Percentiles rank a stretch among this genome's conserved stretches.
These are phyloP conservation scores for Mus pahari DNA, from an alignment of 2,113 vertebrate species.

Conservation along the genomic window DNA sequence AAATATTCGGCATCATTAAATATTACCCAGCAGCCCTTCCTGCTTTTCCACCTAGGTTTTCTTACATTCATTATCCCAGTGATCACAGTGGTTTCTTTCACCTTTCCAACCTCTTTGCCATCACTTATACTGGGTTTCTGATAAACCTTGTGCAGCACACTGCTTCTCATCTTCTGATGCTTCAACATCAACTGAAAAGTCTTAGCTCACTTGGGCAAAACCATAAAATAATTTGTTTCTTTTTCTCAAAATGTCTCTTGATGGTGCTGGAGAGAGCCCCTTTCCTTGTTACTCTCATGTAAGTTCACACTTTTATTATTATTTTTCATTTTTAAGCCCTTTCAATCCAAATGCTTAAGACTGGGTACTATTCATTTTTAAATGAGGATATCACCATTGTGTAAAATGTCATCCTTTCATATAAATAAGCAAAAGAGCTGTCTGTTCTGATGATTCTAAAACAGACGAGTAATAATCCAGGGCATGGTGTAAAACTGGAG, in stretches of 20 bases:
- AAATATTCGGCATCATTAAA: slow-evolving; percentile 36
- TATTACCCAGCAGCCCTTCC: not conserved
- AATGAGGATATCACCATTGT: not conserved
- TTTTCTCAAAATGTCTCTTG: not conserved
- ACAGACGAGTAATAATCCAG: too few relatives aligned
- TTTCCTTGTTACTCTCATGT: not conserved
- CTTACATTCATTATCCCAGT: slow-evolving; percentile 6
- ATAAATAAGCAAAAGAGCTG: slow-evolving; percentile 11
- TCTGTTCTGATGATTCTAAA: not conserved
- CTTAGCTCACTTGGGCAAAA: not conserved
- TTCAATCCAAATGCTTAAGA: slow-evolving; percentile 21
- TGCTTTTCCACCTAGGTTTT: not conserved
- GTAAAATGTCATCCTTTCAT: not conserved
- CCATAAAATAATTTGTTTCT: not conserved
- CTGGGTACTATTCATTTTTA: not conserved
- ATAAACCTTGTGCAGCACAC: not conserved
- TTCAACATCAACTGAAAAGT: not conserved
- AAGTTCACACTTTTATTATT: slow-evolving; percentile 11
- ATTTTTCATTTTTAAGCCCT: not conserved
- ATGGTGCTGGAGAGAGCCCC: not conserved
- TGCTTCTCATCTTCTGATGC: not conserved
- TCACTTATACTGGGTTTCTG: slow-evolving; percentile 32
- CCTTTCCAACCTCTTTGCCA: not conserved
- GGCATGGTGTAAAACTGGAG: not conserved
- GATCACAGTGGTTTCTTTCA: slow-evolving; percentile 22